Evolutionary conservation across 2,888 invertebrate genomes (phyloP).

Genomic region (Aphodius sticticus): DNA sequence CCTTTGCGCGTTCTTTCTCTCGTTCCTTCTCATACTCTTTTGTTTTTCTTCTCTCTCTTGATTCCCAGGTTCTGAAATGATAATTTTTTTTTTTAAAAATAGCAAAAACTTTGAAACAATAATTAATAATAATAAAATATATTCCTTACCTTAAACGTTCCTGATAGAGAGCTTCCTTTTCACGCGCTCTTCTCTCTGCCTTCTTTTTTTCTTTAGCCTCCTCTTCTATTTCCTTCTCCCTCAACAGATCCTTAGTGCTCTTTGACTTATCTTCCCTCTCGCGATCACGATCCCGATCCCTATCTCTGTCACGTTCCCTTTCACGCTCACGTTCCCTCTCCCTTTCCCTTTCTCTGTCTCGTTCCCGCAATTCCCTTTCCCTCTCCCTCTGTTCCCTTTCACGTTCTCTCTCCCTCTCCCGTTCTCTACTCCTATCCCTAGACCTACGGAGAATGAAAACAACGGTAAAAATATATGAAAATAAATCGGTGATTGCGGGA

Average conservation of each 20-base stretch:
- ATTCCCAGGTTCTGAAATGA: constrained; percentile 78
- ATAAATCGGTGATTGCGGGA: not conserved
- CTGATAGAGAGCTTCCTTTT: constrained; percentile 97
- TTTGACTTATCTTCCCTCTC: constrained; percentile 62
- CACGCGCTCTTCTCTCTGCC: constrained; percentile 87
- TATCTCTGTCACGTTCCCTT: constrained; percentile 68
- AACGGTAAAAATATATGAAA: not conserved
- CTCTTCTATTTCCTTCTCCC: constrained; percentile 88
- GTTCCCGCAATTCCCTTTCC: constrained; percentile 55
- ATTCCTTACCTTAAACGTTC: constrained; percentile 67
- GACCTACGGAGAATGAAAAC: constrained; percentile 51
- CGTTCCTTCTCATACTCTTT: constrained; percentile 91
- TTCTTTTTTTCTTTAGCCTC: constrained; percentile 91
- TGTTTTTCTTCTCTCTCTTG: constrained; percentile 85
- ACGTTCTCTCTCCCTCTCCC: constrained; percentile 52
- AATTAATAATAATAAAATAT: not conserved
- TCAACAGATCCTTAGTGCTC: constrained; percentile 69
- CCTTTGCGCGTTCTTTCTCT: constrained; percentile 83
- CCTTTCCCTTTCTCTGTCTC: constrained; percentile 58
- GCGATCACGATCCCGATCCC: constrained; percentile 63
- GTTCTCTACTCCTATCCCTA: constrained; percentile 56
- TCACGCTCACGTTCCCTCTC: constrained; percentile 68
- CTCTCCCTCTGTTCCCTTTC: constrained; percentile 56
- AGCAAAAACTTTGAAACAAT: not conserved
- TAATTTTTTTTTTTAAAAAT: not conserved